Evolutionary conservation across 2,113 vertebrate genomes (phyloP).

Genomic region (Gymnocephalus cernua): DNA sequence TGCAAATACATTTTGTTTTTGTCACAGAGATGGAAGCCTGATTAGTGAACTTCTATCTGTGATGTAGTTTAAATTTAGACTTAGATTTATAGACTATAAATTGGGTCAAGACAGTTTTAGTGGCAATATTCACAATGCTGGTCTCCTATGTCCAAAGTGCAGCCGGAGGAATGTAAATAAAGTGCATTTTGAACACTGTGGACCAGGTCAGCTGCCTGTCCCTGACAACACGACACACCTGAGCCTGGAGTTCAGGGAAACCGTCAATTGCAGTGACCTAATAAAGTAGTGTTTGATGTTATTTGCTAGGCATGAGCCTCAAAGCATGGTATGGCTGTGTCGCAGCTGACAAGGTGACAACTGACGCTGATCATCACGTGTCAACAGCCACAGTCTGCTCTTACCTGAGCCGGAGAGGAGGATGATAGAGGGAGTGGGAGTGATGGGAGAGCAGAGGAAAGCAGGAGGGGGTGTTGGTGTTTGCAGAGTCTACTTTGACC

Average conservation of each 20-base stretch:
- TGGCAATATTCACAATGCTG: slow-evolving; percentile 29
- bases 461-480: neutral
- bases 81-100: too few species aligned
- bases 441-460: neutral
- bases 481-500: neutral
- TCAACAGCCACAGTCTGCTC: slow-evolving; percentile 38
- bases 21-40: neutral
- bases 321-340: slow-evolving; percentile 44
- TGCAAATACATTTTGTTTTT: neutral
- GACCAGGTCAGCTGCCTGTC: neutral
- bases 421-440: slow-evolving; percentile 7
- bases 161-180: slow-evolving; percentile 27
- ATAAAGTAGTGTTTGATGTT: slow-evolving; percentile 19
- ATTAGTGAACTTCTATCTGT: slow-evolving; percentile 23
- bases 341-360: slow-evolving; percentile 50
- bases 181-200: neutral
- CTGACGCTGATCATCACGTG: slow-evolving; percentile 59
- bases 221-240: neutral
- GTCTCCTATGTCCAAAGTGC: neutral
- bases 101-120: slow-evolving; percentile 57
- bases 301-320: slow-evolving; percentile 32
- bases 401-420: slow-evolving; percentile 34
- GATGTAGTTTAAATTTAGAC: slow-evolving; percentile 62
- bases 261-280: slow-evolving; percentile 12
- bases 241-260: neutral